phyloP scores from a whole-genome alignment of 2,113 vertebrate genomes.

The Callipepla californica region DNA sequence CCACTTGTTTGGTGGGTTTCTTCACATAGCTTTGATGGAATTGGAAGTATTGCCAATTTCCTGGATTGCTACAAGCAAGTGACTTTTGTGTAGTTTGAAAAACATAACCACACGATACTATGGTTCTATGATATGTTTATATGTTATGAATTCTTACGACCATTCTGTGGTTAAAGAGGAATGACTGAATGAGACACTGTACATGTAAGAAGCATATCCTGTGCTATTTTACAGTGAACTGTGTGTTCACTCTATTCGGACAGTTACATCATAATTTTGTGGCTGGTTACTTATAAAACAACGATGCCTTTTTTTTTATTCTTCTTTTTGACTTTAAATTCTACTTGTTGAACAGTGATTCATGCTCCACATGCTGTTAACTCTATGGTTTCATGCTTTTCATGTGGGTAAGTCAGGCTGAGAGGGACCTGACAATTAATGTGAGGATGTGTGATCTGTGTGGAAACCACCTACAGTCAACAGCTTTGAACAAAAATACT shows the following conservation, averaged over 20 bases:
- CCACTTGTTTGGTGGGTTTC: neutral
- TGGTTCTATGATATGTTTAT: no score
- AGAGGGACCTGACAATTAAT: neutral
- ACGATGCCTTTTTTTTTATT: neutral
- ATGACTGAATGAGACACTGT: neutral
- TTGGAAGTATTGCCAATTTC: neutral
- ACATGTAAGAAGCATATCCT: accelerated
- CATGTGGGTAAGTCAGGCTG: neutral
- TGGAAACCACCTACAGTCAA: slow-evolving; percentile 14
- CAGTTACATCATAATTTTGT: neutral
- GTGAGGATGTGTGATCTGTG: slow-evolving; percentile 3
- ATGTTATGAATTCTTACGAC: neutral
- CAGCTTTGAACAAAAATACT: neutral
- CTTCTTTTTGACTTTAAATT: neutral
- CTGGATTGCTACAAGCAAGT: neutral
- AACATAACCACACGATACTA: neutral
- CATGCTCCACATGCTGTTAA: neutral
- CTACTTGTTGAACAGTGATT: neutral
- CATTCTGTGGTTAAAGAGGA: neutral
- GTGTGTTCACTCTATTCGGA: neutral
- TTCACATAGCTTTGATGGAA: neutral
- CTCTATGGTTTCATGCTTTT: neutral
- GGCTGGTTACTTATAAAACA: neutral
- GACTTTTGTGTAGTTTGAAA: neutral
- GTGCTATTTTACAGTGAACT: neutral